phyloP scores from a whole-genome alignment of 2,888 invertebrate genomes.

The Arrhopalites spinosus region DNA sequence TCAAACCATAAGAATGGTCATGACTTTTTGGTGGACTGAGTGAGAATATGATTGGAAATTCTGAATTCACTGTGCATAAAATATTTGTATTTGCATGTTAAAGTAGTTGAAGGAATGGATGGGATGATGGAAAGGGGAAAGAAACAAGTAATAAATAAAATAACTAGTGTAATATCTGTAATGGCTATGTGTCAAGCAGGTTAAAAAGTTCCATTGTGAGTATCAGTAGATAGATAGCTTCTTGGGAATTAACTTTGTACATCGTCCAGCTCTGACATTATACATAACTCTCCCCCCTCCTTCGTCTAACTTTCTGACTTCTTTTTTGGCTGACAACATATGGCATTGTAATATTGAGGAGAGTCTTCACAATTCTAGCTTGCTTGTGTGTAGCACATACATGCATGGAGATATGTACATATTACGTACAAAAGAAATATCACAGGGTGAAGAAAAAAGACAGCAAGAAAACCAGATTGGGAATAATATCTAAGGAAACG shows the following conservation, averaged over 20 bases:
- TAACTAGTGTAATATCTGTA: constrained; percentile 18
- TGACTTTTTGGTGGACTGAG: not conserved
- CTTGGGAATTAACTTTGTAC: not conserved
- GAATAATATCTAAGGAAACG: constrained; percentile 50
- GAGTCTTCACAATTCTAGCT: too few relatives aligned
- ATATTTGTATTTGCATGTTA: constrained; percentile 2
- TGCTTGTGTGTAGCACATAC: constrained; percentile 12
- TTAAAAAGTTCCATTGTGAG: constrained; percentile 2
- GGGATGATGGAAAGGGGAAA: not conserved
- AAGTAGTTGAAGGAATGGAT: not conserved
- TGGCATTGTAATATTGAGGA: constrained; percentile 13
- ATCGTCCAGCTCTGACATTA: not conserved
- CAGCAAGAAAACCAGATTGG: constrained; percentile 32
- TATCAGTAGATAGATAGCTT: not conserved
- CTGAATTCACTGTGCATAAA: constrained; percentile 16
- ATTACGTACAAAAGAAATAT: too few relatives aligned
- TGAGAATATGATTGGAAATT: constrained; percentile 3
- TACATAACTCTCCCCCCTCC: not conserved
- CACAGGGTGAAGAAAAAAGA: not conserved
- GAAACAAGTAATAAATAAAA: constrained; percentile 8
- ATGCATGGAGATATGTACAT: too few relatives aligned
- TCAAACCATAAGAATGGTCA: not conserved
- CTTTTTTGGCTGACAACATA: constrained; percentile 21
- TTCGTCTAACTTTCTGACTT: not conserved
- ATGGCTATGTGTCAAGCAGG: constrained; percentile 5